Evolutionary conservation across 1,140 invertebrate genomes (phyloP).

Genomic region (Drosophila quadrilineata): DNA sequence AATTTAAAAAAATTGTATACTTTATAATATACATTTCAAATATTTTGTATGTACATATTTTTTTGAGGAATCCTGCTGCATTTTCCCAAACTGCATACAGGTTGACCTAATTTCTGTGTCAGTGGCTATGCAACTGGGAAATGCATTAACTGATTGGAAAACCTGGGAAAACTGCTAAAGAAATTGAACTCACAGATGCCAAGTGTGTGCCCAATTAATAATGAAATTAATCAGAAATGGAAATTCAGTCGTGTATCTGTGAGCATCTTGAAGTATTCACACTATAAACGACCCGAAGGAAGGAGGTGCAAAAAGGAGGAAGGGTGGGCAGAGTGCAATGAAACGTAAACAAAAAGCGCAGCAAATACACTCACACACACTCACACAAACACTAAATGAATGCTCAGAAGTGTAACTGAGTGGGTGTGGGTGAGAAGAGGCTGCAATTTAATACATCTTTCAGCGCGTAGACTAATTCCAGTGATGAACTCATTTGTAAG

Average conservation of each 20-base stretch:
- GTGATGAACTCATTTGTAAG: conserved; percentile 55
- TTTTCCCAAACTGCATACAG: conserved; percentile 3
- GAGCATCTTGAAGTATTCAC: conserved; percentile 14
- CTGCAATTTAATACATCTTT: conserved; percentile 35
- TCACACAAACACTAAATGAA: background rate
- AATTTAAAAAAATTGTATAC: too few species aligned
- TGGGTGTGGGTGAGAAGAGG: background rate
- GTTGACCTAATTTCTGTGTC: conserved; percentile 20
- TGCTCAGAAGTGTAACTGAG: background rate
- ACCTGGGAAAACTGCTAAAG: too few species aligned
- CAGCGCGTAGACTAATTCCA: conserved; percentile 39
- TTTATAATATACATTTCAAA: too few species aligned
- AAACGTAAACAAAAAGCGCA: conserved; percentile 48
- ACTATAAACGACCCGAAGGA: conserved; percentile 31
- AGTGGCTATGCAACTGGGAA: background rate
- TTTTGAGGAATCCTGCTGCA: background rate
- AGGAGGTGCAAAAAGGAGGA: background rate
- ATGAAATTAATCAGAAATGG: background rate
- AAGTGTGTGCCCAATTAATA: too few species aligned
- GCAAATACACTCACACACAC: background rate
- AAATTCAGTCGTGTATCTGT: conserved; percentile 2
- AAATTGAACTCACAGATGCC: conserved; percentile 8
- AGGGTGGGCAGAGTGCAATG: conserved; percentile 1
- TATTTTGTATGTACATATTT: background rate
- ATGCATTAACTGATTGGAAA: background rate